Percentiles rank a stretch among this genome's conserved stretches.
These are phyloP conservation scores for Acanthurus tractus DNA, from an alignment of 2,797 vertebrate species.

Conservation along the genomic window DNA sequence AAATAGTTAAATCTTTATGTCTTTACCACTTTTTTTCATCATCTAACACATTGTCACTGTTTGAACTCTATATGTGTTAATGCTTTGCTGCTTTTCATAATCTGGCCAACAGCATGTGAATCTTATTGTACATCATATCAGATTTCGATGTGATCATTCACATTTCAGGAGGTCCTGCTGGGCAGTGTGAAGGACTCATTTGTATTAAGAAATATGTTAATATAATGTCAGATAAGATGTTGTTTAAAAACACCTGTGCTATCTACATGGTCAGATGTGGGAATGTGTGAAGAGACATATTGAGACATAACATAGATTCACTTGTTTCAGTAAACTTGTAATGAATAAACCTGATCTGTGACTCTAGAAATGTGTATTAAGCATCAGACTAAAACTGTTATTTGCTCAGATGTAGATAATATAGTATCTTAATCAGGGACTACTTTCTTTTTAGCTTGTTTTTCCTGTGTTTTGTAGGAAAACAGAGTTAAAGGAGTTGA, in stretches of 20 bases:
- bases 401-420: not conserved
- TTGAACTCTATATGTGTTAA: conserved; percentile 13
- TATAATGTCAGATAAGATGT: conserved; percentile 3
- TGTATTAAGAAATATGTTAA: conserved; percentile 26
- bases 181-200: conserved; percentile 15
- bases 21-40: conserved; percentile 5
- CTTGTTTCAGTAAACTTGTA: conserved; percentile 49
- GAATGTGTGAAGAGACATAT: not conserved
- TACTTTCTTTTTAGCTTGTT: not conserved
- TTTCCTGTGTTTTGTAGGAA: not conserved
- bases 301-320: conserved; percentile 9
- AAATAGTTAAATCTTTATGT: conserved; percentile 21
- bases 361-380: conserved; percentile 5
- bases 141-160: not conserved
- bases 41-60: conserved; percentile 22
- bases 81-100: conserved; percentile 52
- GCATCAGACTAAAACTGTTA: not conserved
- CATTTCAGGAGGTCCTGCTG: conserved; percentile 18
- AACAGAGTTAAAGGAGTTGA: not conserved
- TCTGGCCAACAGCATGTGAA: not conserved
- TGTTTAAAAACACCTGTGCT: conserved; percentile 19
- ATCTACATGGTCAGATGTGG: conserved; percentile 27
- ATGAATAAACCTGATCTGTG: conserved; percentile 19
- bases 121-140: conserved; percentile 11
- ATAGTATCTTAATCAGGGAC: not conserved